Evolutionary conservation across 2,888 invertebrate species (phyloP), one percentile per base, ranked within the genome.

Genomic region (Eurois occulta): DNA sequence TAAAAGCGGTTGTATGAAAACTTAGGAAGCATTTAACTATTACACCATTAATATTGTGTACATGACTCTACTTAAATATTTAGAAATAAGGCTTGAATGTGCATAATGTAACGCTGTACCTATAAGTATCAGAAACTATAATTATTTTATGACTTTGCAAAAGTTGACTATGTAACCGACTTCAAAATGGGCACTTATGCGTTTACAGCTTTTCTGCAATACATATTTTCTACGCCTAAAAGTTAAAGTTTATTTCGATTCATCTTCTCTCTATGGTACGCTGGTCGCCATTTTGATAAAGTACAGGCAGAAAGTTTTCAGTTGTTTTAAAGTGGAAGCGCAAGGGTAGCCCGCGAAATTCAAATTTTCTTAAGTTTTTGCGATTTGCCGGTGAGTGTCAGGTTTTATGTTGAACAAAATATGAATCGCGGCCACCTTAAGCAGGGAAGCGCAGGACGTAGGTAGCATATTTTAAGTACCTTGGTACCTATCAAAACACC

Each of bases 191-290:
- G 55, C 32, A 66, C 68, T 41, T 68, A 65, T 64, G 43, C 24
- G 18, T 80, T 75, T 60, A 80, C 64, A 70, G 71, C 55, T 81
- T 72, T 72, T 70, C 60, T 70, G 76, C 55, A 43, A 72, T 85
- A 66, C 72, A 62, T 60, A 72, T 69, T 41, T 83, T 66, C 60
- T 43, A 43, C 16, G 41, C 32, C 5, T n/a, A 48, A 66, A 66
- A 41, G n/a, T 35, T 48, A n/a, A 24, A 75, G 24, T 11, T 62
- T 43, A 66, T 75, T 81, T 41, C 52, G 1, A 43, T 43, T 62
- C 21, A 1, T 67, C 16, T 81, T 46, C 18, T 35, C 8, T 65
- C 18, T 6, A 21, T 58, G 21, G 8, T 18, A 62, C 2, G 16
- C 10, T 41, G 48, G 38, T 5, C 58, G 10, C 13, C 5, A 13